A percentile compares a stretch with the other conserved stretches of the same genome.
Evolutionary conservation across 2,888 invertebrate species (phyloP).

Genomic region (Xanthia icteritia): DNA sequence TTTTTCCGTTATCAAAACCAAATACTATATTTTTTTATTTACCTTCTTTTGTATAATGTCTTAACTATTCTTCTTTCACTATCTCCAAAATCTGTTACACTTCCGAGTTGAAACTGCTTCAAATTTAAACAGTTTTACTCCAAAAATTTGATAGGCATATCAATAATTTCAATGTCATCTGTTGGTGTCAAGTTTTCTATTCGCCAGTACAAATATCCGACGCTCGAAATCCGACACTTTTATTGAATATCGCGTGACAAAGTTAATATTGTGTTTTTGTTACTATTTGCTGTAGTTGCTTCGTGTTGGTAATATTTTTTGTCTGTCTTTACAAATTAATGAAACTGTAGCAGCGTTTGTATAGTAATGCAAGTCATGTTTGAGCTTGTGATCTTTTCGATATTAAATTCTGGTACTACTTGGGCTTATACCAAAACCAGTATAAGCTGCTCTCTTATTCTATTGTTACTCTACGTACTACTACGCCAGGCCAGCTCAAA

Average conservation of each 20-base stretch:
- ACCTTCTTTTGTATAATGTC: not conserved
- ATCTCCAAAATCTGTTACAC: not conserved
- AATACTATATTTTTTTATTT: not conserved
- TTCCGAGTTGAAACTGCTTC: not conserved
- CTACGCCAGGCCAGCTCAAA: not conserved
- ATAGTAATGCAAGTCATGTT: not conserved
- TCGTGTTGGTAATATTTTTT: constrained; percentile 22
- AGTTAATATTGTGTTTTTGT: constrained; percentile 64
- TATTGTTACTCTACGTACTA: too few species aligned
- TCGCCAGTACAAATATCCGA: constrained; percentile 68
- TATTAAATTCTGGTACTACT: not conserved
- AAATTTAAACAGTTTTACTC: constrained; percentile 23
- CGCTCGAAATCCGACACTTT: constrained; percentile 66
- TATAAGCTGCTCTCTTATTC: not conserved
- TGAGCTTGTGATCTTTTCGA: not conserved
- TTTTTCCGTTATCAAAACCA: not conserved
- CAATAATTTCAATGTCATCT: constrained; percentile 61
- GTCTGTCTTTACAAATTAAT: constrained; percentile 30
- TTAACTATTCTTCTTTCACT: not conserved
- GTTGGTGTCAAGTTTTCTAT: constrained; percentile 59
- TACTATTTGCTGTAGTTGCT: constrained; percentile 33
- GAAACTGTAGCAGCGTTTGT: constrained; percentile 15
- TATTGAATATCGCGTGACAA: constrained; percentile 68
- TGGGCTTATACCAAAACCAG: not conserved
- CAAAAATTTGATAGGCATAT: constrained; percentile 47